Evolutionary conservation across 2,113 vertebrate genomes (phyloP), one percentile per base, ranked within the genome.

Genomic region (Ctenodactylus gundi): DNA sequence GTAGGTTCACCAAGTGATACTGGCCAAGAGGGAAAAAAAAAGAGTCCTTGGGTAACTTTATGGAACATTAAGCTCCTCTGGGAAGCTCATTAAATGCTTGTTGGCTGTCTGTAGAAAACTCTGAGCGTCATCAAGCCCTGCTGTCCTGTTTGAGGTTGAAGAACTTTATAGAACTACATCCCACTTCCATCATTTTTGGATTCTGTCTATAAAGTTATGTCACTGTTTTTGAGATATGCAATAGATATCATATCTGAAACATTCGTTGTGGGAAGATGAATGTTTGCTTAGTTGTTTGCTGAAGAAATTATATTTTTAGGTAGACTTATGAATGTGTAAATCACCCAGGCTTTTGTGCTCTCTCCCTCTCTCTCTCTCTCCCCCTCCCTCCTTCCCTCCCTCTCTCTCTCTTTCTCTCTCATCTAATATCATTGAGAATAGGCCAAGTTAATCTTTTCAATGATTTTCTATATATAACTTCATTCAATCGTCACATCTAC

Each of bases 21-120:
- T 94, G n/a, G 85, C 93, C 81, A 91, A 84, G 60, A 31, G 31
- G 34, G 34, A 49, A 67, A n/a, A 62, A 65, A 53, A 65, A 55
- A 85, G 68, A 29, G 55, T 70, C 39, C 91, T 76, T 91, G 92
- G 88, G 73, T 73, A 86, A 93, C 1, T 0, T 51, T 77, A 85
- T 73, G 91, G 95, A 96, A 94, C 85, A 85, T 77, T 81, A 93
- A 91, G 70, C 72, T 76, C 65, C 76, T 70, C 76, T 44, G 80
- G 84, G 75, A 84, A 64, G 80, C 58, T 95, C 83, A 68, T 78
- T 86, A 95, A 95, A 94, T 72, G 76, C 60, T 91, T 44, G 13
- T 75, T 87, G 82, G 84, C 62, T 87, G n/a, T 72, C 88, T 91
- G 53, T 55, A 39, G 82, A 72, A 65, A 95, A 57, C 7, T 41